phyloP scores from a whole-genome alignment of 92 coral and sea anemone species.

The Scolanthus callimorphus region DNA sequence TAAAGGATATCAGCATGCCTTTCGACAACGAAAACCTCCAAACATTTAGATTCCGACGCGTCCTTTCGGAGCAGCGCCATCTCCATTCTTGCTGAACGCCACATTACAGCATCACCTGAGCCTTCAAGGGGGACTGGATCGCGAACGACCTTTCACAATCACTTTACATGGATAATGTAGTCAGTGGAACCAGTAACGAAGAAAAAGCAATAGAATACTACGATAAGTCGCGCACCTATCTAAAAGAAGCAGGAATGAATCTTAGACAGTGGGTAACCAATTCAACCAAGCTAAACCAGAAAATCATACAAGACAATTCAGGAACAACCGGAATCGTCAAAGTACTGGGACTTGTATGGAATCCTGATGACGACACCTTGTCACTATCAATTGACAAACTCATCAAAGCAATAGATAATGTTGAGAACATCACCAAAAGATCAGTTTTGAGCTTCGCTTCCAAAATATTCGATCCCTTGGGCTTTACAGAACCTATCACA shows the following conservation, averaged over 20 bases:
- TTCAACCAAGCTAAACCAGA: slow-evolving; percentile 7
- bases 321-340: slow-evolving; percentile 5
- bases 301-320: slow-evolving; percentile 2
- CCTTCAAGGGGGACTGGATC: slow-evolving; percentile 18
- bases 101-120: slow-evolving; percentile 30
- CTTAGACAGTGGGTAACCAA: too few species aligned
- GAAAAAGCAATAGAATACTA: slow-evolving; percentile 13
- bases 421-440: slow-evolving; percentile 9
- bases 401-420: slow-evolving; percentile 2
- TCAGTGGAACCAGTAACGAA: slow-evolving; percentile 8
- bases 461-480: slow-evolving; percentile 24
- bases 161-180: slow-evolving; percentile 27
- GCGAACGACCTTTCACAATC: slow-evolving; percentile 12
- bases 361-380: slow-evolving; percentile 9
- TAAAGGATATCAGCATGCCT: slow-evolving; percentile 20
- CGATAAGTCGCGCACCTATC: slow-evolving; percentile 15
- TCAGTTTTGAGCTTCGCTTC: slow-evolving; percentile 15
- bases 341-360: slow-evolving; percentile 21
- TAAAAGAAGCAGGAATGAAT: slow-evolving; percentile 25
- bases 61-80: slow-evolving; percentile 37
- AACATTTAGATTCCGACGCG: too few species aligned
- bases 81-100: slow-evolving; percentile 34
- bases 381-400: slow-evolving; percentile 25
- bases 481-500: slow-evolving; percentile 22
- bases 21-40: background rate